A percentile compares a stretch with the other conserved stretches of the same genome.
Evolutionary conservation across 2,888 invertebrate genomes (phyloP).

Genomic region (Xanthia togata): DNA sequence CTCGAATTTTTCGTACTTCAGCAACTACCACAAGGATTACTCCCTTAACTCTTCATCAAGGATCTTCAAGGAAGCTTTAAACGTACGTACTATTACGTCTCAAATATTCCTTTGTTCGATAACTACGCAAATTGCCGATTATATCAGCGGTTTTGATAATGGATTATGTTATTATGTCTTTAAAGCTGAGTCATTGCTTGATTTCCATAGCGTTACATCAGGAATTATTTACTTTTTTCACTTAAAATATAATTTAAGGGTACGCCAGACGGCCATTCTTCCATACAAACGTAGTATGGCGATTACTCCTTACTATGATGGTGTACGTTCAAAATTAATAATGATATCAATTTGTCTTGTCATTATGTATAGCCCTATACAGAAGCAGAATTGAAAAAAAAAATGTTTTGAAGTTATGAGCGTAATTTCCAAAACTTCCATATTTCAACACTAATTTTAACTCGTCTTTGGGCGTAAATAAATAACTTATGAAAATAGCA

Average conservation of each 20-base stretch:
- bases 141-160: conserved; percentile 48
- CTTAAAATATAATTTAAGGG: conserved; percentile 1
- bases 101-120: conserved; percentile 37
- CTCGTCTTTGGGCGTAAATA: too few relatives aligned
- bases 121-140: conserved; percentile 38
- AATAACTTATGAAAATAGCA: too few relatives aligned
- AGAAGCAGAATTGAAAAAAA: too few relatives aligned
- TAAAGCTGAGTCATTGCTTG: conserved; percentile 37
- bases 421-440: too few relatives aligned
- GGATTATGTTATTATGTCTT: conserved; percentile 31
- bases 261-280: too few relatives aligned
- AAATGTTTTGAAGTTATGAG: too few relatives aligned
- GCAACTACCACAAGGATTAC: neutral
- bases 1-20: neutral
- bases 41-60: neutral
- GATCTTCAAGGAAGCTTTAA: conserved; percentile 14
- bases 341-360: too few relatives aligned
- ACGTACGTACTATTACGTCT: conserved; percentile 1
- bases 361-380: too few relatives aligned
- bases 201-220: conserved; percentile 49
- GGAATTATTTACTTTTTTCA: conserved; percentile 28
- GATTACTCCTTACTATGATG: too few relatives aligned
- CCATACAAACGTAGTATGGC: too few relatives aligned
- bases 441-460: too few relatives aligned
- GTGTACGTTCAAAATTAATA: too few relatives aligned